Base-by-base conservation (phyloP, 2,888 invertebrate genomes). In the Philereme transversata region DNA sequence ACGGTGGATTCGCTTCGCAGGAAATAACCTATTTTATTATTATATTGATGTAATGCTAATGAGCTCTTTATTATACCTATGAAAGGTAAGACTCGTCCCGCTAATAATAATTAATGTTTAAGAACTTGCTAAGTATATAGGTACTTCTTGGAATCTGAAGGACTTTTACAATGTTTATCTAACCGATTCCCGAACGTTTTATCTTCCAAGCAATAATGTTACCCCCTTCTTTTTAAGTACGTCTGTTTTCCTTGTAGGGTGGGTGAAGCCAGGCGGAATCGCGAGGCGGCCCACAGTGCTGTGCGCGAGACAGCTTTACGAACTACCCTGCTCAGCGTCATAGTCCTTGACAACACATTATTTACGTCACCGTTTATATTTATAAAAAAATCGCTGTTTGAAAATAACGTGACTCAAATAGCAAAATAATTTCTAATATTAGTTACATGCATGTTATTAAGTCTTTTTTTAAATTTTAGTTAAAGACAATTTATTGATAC, bases 271-370 rank as follows among this genome's bases (percentile, higher is more conserved):
- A 73, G 64, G 82, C 76, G 81, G 76, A 78, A 78, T 69, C 44
- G 33, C 52, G 61, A 48, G 71, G 69, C 74, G 51, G 68, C 80
- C 77, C 77, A 76, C 78, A 74, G 73, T 68, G 68, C 69, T 57
- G 68, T 84, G 85, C 75, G 67, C 54, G 74, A 71, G 84, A 83
- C 84, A 84, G 83, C 73, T 76, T 51, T 6, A 43, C 40, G 55
- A 52, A 6, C 70, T 63, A 71, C 69, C 68, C 69, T 47, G 61
- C 65, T 69, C 69, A 68, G 63, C 72, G 65, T 69, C 57, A 58
- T 47, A 22, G 49, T 47, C 46, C 35, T 63, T 63, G 58, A 50
- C 59, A 47, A 57, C 72, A 67, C 69, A 46, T 53, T 50, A 45
- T 11, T 45, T 52, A 61, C 61, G 61, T 62, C 50, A 57, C 11